A percentile compares a stretch with the other conserved stretches of the same genome.
These are phyloP conservation scores for Ypsolopha scabrella DNA, from an alignment of 2,888 invertebrate species.

Conservation along the genomic window DNA sequence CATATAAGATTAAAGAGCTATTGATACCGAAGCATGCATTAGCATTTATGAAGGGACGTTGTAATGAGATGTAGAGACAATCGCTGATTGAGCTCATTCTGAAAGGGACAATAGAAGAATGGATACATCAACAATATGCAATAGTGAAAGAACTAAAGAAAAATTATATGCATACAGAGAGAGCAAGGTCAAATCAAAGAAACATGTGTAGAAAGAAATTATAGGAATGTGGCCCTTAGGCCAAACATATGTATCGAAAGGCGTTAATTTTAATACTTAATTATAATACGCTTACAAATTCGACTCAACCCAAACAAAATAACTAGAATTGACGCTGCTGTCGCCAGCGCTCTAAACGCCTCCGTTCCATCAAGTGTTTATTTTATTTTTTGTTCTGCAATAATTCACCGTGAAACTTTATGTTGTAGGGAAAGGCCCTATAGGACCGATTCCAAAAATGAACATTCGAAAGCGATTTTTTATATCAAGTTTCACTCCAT, in stretches of 20 bases:
- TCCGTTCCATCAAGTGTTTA: background rate
- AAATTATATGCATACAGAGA: background rate
- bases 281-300: background rate
- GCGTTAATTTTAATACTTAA: background rate
- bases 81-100: background rate
- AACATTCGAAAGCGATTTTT: background rate
- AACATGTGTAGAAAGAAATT: background rate
- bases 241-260: background rate
- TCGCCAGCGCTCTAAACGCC: background rate
- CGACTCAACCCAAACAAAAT: background rate
- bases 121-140: background rate
- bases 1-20: slow-evolving; percentile 12
- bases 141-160: background rate
- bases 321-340: background rate
- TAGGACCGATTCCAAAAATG: background rate
- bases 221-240: background rate
- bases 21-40: slow-evolving; percentile 23
- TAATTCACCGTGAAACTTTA: background rate
- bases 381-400: background rate
- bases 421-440: too few relatives aligned
- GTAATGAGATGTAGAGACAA: background rate
- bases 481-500: background rate
- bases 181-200: background rate
- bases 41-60: slow-evolving; percentile 9
- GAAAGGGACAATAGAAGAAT: background rate